These are phyloP conservation scores for Pomatorhinus ruficollis DNA, from an alignment of 2,113 vertebrate species.

Conservation along the genomic window DNA sequence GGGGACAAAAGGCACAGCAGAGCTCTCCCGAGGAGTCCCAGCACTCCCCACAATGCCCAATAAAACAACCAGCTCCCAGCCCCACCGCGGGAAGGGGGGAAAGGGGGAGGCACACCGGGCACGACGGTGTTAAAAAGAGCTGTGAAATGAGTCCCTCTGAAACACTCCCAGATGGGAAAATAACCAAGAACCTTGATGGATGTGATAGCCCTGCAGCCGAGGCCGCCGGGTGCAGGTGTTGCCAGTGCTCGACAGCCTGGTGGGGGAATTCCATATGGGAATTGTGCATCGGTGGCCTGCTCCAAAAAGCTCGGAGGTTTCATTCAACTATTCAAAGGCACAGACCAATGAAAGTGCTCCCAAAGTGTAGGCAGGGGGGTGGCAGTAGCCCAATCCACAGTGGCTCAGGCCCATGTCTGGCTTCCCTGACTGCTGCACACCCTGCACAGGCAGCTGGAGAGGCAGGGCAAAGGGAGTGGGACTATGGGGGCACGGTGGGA, in stretches of 20 bases:
- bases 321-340: background rate
- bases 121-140: background rate
- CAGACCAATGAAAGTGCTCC: background rate
- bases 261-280: background rate
- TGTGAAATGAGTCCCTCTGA: background rate
- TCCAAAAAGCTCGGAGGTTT: background rate
- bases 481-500: no score
- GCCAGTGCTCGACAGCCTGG: background rate
- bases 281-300: background rate
- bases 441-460: background rate
- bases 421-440: background rate
- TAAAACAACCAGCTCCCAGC: background rate
- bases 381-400: background rate
- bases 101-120: background rate
- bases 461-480: background rate
- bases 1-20: constrained; percentile 21
- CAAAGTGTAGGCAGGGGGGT: background rate
- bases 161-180: background rate
- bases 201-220: fast-evolving
- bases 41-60: background rate
- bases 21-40: background rate
- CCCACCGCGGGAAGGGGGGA: fast-evolving
- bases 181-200: background rate
- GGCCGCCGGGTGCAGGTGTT: background rate
- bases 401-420: background rate